Base-by-base conservation (phyloP, 2,888 invertebrate genomes). In the Thereva unica region DNA sequence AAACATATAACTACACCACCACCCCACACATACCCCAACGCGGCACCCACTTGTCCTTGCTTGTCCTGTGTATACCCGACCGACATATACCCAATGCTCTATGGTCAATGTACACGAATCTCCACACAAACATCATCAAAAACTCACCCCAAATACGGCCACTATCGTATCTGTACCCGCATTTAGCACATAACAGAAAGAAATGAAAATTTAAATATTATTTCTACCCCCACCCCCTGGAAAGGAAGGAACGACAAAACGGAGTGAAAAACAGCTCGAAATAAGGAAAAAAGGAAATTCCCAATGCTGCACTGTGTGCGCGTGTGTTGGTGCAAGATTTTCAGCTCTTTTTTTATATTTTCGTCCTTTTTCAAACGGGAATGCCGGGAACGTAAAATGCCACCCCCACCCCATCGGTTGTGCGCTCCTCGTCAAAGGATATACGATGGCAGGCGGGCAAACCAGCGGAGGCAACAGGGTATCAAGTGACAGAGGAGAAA, bases 401-500 rank as follows among this genome's bases (percentile, higher is more conserved):
- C 5, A 37, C 12, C 40, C 38, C 1, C 49, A 9, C 7, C 49
- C 12, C 49, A 49, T 7, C 49, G 7, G 9, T 10, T 2, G 12
- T 7, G 49, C 9, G 7, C 40, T 38, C 56, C 38, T 38, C 23
- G 38, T 56, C 56, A 56, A 56, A 56, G 56, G 59, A 37, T 59
- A 59, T 23, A 38, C 37, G 38, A 59, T 59, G 49, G 47, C 59
- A 59, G 49, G 49, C 59, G 35, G 52, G 23, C 23, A 23, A 23
- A 23, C 23, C 23, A 23, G 23, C 23, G 23, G 37, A 45, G 59
- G 47, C 59, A 59, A 49, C 59, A 45, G 59, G 59, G 59, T 59
- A 59, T 59, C 59, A 59, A 59, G 49, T 49, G 59, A 49, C 59
- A 59, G 49, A 59, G 49, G 59, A 59, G 59, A 59, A 59, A 59